These are phyloP conservation scores for Iphiclides podalirius DNA, from an alignment of 2,888 invertebrate genomes.

Conservation along the genomic window DNA sequence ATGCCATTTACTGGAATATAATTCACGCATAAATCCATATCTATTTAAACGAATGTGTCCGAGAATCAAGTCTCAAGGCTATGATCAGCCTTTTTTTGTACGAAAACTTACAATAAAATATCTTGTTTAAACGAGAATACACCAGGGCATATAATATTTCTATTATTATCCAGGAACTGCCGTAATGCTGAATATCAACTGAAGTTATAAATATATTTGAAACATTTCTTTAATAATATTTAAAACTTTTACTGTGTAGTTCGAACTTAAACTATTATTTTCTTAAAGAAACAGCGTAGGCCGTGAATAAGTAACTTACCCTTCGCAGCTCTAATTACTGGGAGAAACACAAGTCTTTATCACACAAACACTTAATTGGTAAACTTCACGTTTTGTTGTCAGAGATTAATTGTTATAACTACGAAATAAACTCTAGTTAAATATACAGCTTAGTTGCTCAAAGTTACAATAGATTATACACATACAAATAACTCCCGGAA, in stretches of 20 bases:
- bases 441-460: neutral
- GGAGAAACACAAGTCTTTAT: conserved; percentile 17
- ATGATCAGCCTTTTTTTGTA: too few relatives aligned
- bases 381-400: conserved; percentile 23
- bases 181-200: neutral
- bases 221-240: neutral
- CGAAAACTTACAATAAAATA: too few relatives aligned
- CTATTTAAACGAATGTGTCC: too few relatives aligned
- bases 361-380: conserved; percentile 22
- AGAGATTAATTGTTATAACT: conserved; percentile 21
- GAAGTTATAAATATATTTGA: neutral
- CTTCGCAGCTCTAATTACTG: conserved; percentile 13
- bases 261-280: neutral
- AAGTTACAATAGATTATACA: too few relatives aligned
- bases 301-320: conserved; percentile 14
- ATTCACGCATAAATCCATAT: too few relatives aligned
- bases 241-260: too few relatives aligned
- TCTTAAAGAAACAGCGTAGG: neutral
- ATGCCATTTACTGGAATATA: too few relatives aligned
- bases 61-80: too few relatives aligned
- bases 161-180: too few relatives aligned
- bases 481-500: too few relatives aligned
- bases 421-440: conserved; percentile 3
- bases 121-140: too few relatives aligned
- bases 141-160: too few relatives aligned